Evolutionary conservation across 1,140 invertebrate species (phyloP), one percentile per base, ranked within the genome.

Genomic region (Oryctes rhinoceros): DNA sequence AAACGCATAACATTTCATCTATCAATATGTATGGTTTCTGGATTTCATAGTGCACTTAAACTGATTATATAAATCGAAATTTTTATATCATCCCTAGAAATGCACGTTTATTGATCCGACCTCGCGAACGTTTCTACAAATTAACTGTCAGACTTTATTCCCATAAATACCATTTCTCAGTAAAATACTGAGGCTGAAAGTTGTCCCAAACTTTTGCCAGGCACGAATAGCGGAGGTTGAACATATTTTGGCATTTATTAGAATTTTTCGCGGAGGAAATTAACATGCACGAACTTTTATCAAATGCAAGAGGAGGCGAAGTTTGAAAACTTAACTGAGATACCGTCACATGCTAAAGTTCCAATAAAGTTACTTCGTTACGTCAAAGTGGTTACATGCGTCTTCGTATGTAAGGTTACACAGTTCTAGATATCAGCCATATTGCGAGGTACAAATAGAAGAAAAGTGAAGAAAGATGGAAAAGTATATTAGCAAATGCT

Each of bases 301-400:
- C 48, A 49, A 49, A 49, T 49, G 6, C 48, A 49, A 49, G 48
- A 49, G 48, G n/a, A 49, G 9, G 9, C n/a, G n/a, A n/a, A n/a
- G 3, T 35, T 24, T 18, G 65, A 71, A 71, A 35, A 71, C 15
- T 71, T 71, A 71, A 24, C 18, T n/a, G n/a, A n/a, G n/a, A n/a
- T n/a, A n/a, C n/a, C n/a, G n/a, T n/a, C n/a, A n/a, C n/a, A n/a
- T n/a, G n/a, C n/a, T n/a, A 20, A 71, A 35, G 18, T 24, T 71
- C 18, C 13, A n/a, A 71, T 71, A 71, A 71, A 71, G 18, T 24
- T 71, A 71, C 15, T 71, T 71, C 30, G 65, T 71, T 24, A 71
- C 65, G 30, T n/a, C 1, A 10, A 24, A 24, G 30, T 71, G 30
- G 10, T 13, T 35, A 3, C 13, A n/a, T n/a, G n/a, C n/a, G n/a